A percentile compares a stretch with the other conserved stretches of the same genome.
Evolutionary conservation across 1,140 invertebrate species (phyloP).

Genomic region (Tribolium castaneum): DNA sequence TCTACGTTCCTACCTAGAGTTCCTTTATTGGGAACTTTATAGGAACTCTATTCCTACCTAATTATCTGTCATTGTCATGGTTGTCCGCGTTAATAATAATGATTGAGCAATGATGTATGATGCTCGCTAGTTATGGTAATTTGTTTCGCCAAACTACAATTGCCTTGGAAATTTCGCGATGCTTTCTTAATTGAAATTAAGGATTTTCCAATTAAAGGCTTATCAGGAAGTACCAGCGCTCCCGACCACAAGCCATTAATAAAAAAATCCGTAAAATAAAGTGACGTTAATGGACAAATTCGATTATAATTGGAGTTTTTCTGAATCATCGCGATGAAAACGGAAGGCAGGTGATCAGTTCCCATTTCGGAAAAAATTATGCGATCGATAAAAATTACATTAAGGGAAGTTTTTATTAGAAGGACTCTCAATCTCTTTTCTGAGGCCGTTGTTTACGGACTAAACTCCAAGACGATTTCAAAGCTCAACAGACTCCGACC

Average conservation of each 20-base stretch:
- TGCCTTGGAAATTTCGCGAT: slow-evolving; percentile 12
- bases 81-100: slow-evolving; percentile 4
- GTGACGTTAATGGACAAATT: background rate
- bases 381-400: background rate
- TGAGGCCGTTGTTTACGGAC: background rate
- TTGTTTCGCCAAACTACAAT: background rate
- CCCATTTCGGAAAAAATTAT: background rate
- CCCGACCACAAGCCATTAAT: background rate
- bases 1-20: background rate
- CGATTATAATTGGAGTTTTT: background rate
- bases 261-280: background rate
- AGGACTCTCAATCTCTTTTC: background rate
- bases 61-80: slow-evolving; percentile 17
- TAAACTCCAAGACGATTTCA: background rate
- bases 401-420: background rate
- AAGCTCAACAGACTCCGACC: background rate
- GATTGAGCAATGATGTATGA: background rate
- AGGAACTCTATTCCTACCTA: no score
- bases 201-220: slow-evolving; percentile 11
- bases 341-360: background rate
- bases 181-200: slow-evolving; percentile 14
- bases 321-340: background rate
- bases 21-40: no score
- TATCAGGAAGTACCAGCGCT: background rate
- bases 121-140: background rate